Evolutionary conservation across 1,140 invertebrate genomes (phyloP), one percentile per base, ranked within the genome.

Genomic region (Psix sp.): DNA sequence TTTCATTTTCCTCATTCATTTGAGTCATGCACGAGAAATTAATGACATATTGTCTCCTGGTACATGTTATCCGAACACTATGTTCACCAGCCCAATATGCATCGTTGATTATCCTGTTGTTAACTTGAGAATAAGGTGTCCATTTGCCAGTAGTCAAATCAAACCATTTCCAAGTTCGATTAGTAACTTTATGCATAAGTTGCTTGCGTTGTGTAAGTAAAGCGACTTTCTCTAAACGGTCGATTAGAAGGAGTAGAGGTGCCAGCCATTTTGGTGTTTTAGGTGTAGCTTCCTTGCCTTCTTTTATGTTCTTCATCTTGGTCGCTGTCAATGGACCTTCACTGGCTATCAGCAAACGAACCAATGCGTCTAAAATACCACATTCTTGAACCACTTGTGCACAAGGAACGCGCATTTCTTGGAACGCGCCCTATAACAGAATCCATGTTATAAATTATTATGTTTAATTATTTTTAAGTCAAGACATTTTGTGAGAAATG

Each of bases 1-100:
- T 95, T 21, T 93, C 94, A 11, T 92, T 95, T 56, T 96, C 95
- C 79, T 96, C 91, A 65, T 91, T 92, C 68, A 94, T 91, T 88
- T 95, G 94, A 1, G 94, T 90, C 94, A 96, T 96, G 45, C 91
- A 91, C 15, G 90, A 91, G 77, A 96, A 95, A 26, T 93, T 93
- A 5, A 96, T 93, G 0, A 92, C 91, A 78, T 96, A 96, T 29
- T 92, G 87, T 74, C 94, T 88, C 11, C 95, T 83, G 0, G 93
- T 93, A 76, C 92, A 94, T 16, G 90, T 90, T 66, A 96, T 93
- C 70, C 92, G 87, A 0, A 94, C 90, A 77, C 89, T 92, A 16
- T 88, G 88, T 67, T 96, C 94, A 0, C 94, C 94, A 45, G 89
- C 89, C 86, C 91, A 92, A 79, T 95, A 96, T 0, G 95, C 94